A percentile compares a stretch with the other conserved stretches of the same genome.
Conservation (phyloP, 2,888 invertebrate species). For the Archips crataeganus region DNA sequence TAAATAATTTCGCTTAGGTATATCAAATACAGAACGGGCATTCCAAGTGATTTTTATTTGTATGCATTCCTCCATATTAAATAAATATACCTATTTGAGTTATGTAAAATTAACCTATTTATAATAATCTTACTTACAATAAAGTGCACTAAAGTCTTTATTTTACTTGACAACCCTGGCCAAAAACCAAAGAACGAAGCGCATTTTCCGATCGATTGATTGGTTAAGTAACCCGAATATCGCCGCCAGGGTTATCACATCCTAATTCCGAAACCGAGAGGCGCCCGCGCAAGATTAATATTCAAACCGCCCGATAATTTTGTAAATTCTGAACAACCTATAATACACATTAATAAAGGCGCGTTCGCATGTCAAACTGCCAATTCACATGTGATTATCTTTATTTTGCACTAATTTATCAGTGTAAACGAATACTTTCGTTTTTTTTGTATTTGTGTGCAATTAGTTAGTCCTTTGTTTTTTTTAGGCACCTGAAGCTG, state of each 20-base stretch:
- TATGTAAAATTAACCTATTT: too few species aligned
- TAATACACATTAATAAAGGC: constrained; percentile 82
- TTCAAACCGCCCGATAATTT: constrained; percentile 80
- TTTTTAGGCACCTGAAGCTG: too few species aligned
- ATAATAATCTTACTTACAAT: too few species aligned
- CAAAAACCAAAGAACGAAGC: constrained; percentile 10
- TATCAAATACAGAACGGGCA: too few species aligned
- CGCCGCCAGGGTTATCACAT: constrained; percentile 44
- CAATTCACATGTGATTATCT: constrained; percentile 80
- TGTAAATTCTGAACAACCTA: constrained; percentile 81
- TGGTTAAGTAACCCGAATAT: constrained; percentile 30
- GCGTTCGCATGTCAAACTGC: constrained; percentile 80
- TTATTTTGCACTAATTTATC: constrained; percentile 81
- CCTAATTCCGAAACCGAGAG: constrained; percentile 43
- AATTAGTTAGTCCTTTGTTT: neutral
- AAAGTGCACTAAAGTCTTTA: too few species aligned
- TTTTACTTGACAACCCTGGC: constrained; percentile 20
- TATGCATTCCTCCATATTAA: too few species aligned
- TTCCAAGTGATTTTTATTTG: too few species aligned
- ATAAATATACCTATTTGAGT: too few species aligned
- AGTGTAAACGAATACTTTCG: constrained; percentile 62
- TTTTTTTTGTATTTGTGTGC: constrained; percentile 31
- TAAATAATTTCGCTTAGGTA: too few species aligned
- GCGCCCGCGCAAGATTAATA: constrained; percentile 69
- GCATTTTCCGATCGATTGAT: constrained; percentile 36